Evolutionary conservation across 2,888 invertebrate species (phyloP).

Genomic region (Odontomyia ornata): DNA sequence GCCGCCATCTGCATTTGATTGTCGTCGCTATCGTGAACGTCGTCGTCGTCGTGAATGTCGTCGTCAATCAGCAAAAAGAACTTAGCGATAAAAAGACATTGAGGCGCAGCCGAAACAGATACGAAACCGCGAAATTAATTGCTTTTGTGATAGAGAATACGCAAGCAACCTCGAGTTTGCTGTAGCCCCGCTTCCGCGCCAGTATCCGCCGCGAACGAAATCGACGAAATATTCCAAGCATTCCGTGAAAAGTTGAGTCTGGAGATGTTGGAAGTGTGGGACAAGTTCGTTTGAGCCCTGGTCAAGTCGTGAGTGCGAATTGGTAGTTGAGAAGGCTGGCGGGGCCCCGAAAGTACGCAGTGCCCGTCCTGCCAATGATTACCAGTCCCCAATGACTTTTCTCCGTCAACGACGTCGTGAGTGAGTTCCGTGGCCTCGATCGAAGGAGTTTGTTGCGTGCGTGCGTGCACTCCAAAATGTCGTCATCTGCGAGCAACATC

Average conservation of each 20-base stretch:
- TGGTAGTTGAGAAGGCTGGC: background rate
- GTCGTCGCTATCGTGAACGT: slow-evolving; percentile 26
- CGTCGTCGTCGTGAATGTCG: slow-evolving; percentile 19
- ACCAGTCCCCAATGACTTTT: slow-evolving; percentile 20
- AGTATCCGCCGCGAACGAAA: slow-evolving; percentile 4
- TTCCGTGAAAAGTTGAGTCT: background rate
- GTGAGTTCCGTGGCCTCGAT: slow-evolving; percentile 2
- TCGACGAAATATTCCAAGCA: slow-evolving; percentile 2
- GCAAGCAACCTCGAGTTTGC: background rate
- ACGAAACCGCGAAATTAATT: slow-evolving; percentile 13
- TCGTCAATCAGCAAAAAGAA: slow-evolving; percentile 36
- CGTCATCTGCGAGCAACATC: slow-evolving; percentile 19
- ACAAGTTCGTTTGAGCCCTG: background rate
- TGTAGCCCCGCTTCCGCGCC: background rate
- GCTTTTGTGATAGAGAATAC: slow-evolving; percentile 3
- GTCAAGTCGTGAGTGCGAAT: background rate
- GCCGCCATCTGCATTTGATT: slow-evolving; percentile 40
- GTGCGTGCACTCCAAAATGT: slow-evolving; percentile 36
- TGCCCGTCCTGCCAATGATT: background rate
- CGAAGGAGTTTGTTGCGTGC: slow-evolving; percentile 36
- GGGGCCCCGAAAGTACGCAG: background rate
- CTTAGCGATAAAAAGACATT: slow-evolving; percentile 18
- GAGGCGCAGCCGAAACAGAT: slow-evolving; percentile 5
- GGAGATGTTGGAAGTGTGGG: background rate
- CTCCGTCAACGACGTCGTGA: slow-evolving; percentile 34